Evolutionary conservation across 1,140 invertebrate species (phyloP).

Genomic region (Nylanderia fulva): DNA sequence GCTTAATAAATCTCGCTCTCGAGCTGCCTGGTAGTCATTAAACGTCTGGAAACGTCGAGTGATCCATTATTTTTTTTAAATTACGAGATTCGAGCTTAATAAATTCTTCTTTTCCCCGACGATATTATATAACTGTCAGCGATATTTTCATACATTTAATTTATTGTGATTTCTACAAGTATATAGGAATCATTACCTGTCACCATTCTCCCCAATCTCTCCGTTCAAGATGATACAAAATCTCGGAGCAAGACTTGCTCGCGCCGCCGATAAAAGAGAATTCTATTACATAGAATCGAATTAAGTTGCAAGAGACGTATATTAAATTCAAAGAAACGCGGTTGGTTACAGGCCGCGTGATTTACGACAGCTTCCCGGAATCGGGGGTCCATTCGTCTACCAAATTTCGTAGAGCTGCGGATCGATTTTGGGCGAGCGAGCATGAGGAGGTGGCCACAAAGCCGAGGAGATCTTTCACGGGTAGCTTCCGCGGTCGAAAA

Average conservation of each 20-base stretch:
- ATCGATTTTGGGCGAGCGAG: slow-evolving; percentile 39
- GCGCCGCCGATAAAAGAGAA: background rate
- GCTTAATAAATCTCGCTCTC: slow-evolving; percentile 8
- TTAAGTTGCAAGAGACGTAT: slow-evolving; percentile 46
- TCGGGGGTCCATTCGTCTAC: slow-evolving; percentile 43
- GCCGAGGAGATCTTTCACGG: slow-evolving; percentile 60
- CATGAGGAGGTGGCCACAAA: too few species aligned
- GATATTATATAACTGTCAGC: too few species aligned
- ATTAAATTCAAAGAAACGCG: slow-evolving; percentile 46
- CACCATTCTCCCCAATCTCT: too few species aligned
- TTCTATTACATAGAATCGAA: background rate
- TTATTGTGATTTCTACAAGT: too few species aligned
- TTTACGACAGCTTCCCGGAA: slow-evolving; percentile 53
- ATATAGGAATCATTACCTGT: too few species aligned
- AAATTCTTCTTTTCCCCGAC: background rate
- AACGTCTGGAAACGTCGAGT: background rate
- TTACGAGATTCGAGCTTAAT: background rate
- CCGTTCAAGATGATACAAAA: background rate
- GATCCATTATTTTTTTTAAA: background rate
- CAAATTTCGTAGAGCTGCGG: slow-evolving; percentile 56
- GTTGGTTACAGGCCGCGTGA: slow-evolving; percentile 15
- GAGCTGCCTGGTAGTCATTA: background rate
- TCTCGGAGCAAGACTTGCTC: background rate
- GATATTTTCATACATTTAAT: too few species aligned
- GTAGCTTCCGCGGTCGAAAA: slow-evolving; percentile 73